These are phyloP conservation scores for Mylabris phalerata DNA, from an alignment of 1,140 invertebrate species.

Conservation along the genomic window DNA sequence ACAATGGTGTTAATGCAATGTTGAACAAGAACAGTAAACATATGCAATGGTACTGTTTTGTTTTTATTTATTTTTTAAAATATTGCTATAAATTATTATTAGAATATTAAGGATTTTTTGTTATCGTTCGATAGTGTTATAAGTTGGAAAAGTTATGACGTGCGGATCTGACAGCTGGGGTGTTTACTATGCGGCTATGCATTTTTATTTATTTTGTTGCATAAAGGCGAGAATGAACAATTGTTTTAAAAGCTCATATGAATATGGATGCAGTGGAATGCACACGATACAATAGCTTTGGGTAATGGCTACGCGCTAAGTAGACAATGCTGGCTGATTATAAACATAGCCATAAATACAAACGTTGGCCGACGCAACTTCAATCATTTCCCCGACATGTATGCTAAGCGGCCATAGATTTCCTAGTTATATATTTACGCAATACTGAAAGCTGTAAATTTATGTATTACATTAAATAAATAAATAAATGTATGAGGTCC, in stretches of 20 bases:
- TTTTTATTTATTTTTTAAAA: too few species aligned
- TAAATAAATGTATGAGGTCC: constrained; percentile 26
- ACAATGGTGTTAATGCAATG: too few species aligned
- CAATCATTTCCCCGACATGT: constrained; percentile 36
- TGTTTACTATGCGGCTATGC: constrained; percentile 15
- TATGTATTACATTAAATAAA: constrained; percentile 36
- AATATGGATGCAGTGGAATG: constrained; percentile 39
- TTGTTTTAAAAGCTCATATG: constrained; percentile 40
- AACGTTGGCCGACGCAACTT: constrained; percentile 34
- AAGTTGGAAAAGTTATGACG: constrained; percentile 14
- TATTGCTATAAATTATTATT: too few species aligned
- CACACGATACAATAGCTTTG: constrained; percentile 33
- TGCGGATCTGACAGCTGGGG: constrained; percentile 17
- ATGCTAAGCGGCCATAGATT: constrained; percentile 20
- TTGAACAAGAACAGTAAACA: too few species aligned
- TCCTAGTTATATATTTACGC: constrained; percentile 23
- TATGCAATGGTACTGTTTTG: too few species aligned
- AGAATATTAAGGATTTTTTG: too few species aligned
- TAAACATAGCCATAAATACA: constrained; percentile 40
- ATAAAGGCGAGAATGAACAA: constrained; percentile 33
- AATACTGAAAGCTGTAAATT: constrained; percentile 27
- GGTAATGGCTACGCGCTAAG: constrained; percentile 39
- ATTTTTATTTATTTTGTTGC: constrained; percentile 31
- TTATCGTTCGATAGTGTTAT: constrained; percentile 3
- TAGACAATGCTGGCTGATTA: constrained; percentile 41